Base-by-base conservation (phyloP, 2,888 invertebrate species). In the Phrixothrix hirtus region DNA sequence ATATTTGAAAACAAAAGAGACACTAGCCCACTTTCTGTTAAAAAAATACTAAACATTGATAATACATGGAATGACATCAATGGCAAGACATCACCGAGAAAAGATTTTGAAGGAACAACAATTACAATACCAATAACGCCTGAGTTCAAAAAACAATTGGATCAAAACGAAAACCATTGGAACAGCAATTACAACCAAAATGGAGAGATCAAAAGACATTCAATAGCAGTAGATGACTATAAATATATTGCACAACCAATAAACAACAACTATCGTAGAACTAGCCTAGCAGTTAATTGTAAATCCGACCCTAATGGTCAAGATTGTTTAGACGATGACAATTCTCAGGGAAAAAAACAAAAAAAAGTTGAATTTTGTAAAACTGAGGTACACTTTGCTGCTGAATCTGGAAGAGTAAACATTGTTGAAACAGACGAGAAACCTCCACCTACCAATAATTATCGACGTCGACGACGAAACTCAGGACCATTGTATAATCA, bases 391-490 rank as follows among this genome's bases (percentile, higher is more conserved):
- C 92, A 92, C 73, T 92, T 92, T 71, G 87, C 90, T 0, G 88
- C 89, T 10, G 92, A 92, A 69, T 88, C 90, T 1, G 92, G 92
- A 0, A 84, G 85, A 64, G 89, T 92, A 0, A 90, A 92, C 68
- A 91, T 92, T 50, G 91, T 92, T 21, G 90, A 91, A 68, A 92
- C 92, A 0, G 90, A 91, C 73, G 89, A 88, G 57, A 92, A 92
- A 71, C 92, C 92, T 32, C 91, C 91, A 6, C 89, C 92, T 2
- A 87, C 88, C 1, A 88, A 87, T 68, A 87, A 89, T 70, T 90
- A 89, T 69, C 79, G 91, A 56, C 80, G 87, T 65, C 78, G 87
- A 59, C 81, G 86, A 61, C 77, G 83, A 64, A 79, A 78, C 52
- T 82, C 82, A 60, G 70, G 73, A 10, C 80, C 80, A 38, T 73